phyloP scores from a whole-genome alignment of 2,113 vertebrate genomes.

The Halcyon senegalensis region DNA sequence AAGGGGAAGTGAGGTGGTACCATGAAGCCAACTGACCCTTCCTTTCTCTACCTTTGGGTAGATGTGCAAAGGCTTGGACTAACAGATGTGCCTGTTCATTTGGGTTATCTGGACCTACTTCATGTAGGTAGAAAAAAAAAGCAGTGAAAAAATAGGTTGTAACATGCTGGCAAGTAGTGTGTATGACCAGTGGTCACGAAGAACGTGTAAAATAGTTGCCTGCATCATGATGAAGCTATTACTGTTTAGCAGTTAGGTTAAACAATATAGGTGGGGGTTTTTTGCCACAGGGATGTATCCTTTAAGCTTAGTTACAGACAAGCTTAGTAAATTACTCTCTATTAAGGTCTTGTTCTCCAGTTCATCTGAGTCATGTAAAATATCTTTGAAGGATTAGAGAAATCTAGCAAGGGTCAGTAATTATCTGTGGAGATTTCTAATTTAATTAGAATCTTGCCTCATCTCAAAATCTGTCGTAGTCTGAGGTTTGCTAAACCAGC shows the following conservation, averaged over 20 bases:
- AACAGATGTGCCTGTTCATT: not conserved
- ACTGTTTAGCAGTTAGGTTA: not conserved
- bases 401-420: not conserved
- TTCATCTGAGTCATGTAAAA: not conserved
- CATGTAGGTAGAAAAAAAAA: not conserved
- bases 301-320: not conserved
- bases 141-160: not conserved
- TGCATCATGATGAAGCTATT: not conserved
- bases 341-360: not conserved
- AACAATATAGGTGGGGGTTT: not conserved
- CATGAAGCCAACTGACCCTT: not conserved
- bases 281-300: not conserved
- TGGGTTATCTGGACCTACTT: not conserved
- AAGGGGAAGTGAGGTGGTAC: not conserved
- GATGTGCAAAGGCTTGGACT: not conserved
- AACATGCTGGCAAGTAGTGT: not conserved
- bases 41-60: not conserved
- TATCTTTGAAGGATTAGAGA: constrained; percentile 28
- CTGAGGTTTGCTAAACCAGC: not conserved
- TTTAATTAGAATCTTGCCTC: not conserved
- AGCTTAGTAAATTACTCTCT: not conserved
- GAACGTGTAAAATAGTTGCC: not conserved
- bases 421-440: not conserved
- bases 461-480: not conserved
- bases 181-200: not conserved